A percentile compares a stretch with the other conserved stretches of the same genome.
phyloP scores from a whole-genome alignment of 2,888 invertebrate species.

The Macaria liturata region DNA sequence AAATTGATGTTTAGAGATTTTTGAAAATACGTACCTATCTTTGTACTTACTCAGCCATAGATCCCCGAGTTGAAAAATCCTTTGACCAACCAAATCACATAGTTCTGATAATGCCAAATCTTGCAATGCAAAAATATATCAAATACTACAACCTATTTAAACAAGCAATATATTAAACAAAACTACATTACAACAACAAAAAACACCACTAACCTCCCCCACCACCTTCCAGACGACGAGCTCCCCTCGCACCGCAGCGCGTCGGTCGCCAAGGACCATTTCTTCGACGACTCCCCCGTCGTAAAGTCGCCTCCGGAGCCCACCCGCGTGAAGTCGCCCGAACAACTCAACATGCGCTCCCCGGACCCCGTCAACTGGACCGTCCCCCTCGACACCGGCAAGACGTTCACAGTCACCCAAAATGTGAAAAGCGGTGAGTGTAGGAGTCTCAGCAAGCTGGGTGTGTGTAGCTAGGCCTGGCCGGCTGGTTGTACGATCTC shows the following conservation, averaged over 20 bases:
- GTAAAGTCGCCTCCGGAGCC: constrained; percentile 97
- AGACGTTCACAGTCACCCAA: constrained; percentile 96
- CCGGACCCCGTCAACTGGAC: constrained; percentile 98
- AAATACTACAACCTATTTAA: too few species aligned
- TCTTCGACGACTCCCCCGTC: constrained; percentile 84
- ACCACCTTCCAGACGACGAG: constrained; percentile 65
- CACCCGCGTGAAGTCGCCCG: constrained; percentile 95
- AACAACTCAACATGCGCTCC: constrained; percentile 95
- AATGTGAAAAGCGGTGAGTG: constrained; percentile 89
- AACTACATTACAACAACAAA: too few species aligned
- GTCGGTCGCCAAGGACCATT: constrained; percentile 78
- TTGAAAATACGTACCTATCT: too few species aligned
- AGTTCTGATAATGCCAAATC: too few species aligned
- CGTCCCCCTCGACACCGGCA: constrained; percentile 95
- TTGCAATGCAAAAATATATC: too few species aligned
- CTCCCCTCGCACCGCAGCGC: constrained; percentile 77
- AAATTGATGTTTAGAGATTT: too few species aligned
- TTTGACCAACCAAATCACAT: too few species aligned
- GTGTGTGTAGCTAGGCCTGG: constrained; percentile 29
- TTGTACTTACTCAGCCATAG: too few species aligned
- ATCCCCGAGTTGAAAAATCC: too few species aligned
- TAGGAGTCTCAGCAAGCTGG: constrained; percentile 52
- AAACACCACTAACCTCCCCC: constrained; percentile 5
- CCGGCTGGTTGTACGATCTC: constrained; percentile 30
- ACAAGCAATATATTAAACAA: too few species aligned